Base-by-base conservation (phyloP, 2,797 vertebrate species). In the Typhlichthys subterraneus region DNA sequence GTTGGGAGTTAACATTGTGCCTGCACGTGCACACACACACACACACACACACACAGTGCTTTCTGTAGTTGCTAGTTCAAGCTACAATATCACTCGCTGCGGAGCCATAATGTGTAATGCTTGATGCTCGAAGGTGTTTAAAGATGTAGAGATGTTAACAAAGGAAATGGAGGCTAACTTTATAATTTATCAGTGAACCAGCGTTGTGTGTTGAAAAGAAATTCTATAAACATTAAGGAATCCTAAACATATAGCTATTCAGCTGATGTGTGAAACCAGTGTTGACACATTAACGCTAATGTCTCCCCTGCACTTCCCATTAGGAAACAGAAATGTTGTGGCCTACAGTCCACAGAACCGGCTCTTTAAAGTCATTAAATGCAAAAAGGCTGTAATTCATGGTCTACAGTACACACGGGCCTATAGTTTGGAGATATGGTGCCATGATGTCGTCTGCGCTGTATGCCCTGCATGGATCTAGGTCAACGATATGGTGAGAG, bases 331-430 rank as follows among this genome's bases (percentile, higher is more conserved):
- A 66, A 48, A 51, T 52, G 64, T 33, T 54, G 61, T 69, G 23
- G 23, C 23, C 23, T 23, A 66, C 63, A 61, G 75, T 65, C 72
- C 85, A 85, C 84, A 85, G 75, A 84, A 76, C n/a, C 72, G 81
- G 84, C 67, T 38, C 23, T 23, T 23, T 23, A 23, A 23, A 38
- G 33, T 38, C 33, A 38, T 38, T 38, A 38, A 7, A 38, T 38
- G 33, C 7, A 17, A 0, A 38, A 38, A 5, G 33, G 33, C 76
- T 70, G 72, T 88, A 89, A 92, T 92, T 91, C 89, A 90, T 49
- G 54, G 68, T 49, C 53, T 77, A 74, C 62, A 53, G 53, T 51
- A 67, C 76, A 76, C 69, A 33, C 75, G 48, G 17, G 61, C 17
- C 23, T 50, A 61, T 31, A 59, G 74, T 63, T 65, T 53, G 53